phyloP scores from a whole-genome alignment of 2,888 invertebrate species.

The Zygogramma bicolorata region DNA sequence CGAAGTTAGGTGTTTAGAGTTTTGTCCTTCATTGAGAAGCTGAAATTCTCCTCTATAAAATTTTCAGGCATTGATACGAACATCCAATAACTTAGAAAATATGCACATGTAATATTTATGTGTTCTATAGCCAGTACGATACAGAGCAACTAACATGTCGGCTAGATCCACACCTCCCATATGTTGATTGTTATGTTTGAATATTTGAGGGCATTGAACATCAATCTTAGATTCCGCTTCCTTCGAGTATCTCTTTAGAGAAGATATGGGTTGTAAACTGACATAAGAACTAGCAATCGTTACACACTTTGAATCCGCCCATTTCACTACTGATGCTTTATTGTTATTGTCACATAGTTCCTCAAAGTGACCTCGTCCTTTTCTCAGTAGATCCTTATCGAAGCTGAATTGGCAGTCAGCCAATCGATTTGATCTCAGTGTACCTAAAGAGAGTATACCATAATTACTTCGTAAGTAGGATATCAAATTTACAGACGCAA shows the following conservation, averaged over 20 bases:
- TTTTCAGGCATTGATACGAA: slow-evolving; percentile 22
- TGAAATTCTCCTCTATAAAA: slow-evolving; percentile 12
- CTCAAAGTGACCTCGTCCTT: slow-evolving; percentile 5
- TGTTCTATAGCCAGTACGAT: slow-evolving; percentile 22
- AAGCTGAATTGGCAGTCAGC: neutral
- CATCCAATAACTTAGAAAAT: slow-evolving; percentile 16
- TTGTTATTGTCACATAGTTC: no score
- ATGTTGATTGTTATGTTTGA: slow-evolving; percentile 26
- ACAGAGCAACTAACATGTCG: slow-evolving; percentile 22
- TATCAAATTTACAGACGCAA: slow-evolving; percentile 14
- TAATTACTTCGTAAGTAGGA: neutral
- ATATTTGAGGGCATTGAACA: slow-evolving; percentile 19
- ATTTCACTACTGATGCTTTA: no score
- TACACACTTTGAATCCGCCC: no score
- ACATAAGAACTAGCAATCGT: neutral
- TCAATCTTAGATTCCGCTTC: slow-evolving; percentile 16
- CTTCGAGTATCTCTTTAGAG: slow-evolving; percentile 18
- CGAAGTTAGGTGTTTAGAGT: neutral
- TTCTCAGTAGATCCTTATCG: slow-evolving; percentile 7
- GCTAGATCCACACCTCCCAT: slow-evolving; percentile 22
- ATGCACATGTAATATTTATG: slow-evolving; percentile 15
- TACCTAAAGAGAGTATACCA: slow-evolving; percentile 18
- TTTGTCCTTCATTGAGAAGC: slow-evolving; percentile 4
- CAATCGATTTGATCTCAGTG: slow-evolving; percentile 6
- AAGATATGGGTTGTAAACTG: neutral